Evolutionary conservation across 1,140 invertebrate genomes (phyloP).

Genomic region (Macrosteles quadrilineatus): DNA sequence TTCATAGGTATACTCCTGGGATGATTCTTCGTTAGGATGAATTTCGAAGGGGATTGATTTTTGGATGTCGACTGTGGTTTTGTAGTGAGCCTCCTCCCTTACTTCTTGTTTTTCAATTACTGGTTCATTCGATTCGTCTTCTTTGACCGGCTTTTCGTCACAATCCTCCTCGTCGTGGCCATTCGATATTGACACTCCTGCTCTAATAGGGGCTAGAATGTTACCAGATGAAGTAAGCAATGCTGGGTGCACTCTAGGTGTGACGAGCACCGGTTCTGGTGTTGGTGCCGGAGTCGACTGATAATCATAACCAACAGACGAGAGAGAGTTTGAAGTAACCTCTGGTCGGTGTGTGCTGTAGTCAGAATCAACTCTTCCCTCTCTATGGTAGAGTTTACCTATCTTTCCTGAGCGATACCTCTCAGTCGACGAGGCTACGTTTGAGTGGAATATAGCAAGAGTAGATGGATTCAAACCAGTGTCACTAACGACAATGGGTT

Average conservation of each 20-base stretch:
- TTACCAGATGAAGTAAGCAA: conserved; percentile 43
- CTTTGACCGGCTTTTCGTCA: conserved; percentile 30
- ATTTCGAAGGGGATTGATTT: conserved; percentile 41
- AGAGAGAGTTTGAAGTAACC: background rate
- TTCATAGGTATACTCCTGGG: no score
- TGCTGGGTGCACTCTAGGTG: background rate
- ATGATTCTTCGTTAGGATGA: conserved; percentile 8
- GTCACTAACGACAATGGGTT: conserved; percentile 29
- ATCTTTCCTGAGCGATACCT: background rate
- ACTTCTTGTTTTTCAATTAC: conserved; percentile 37
- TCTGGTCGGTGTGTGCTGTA: background rate
- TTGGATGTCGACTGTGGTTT: conserved; percentile 39
- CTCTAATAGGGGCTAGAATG: conserved; percentile 53
- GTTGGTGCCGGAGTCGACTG: background rate
- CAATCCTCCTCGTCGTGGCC: conserved; percentile 42
- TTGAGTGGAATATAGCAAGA: background rate
- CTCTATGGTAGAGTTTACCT: conserved; percentile 8
- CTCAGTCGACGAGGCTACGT: background rate
- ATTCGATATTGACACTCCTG: conserved; percentile 51
- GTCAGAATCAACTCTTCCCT: background rate
- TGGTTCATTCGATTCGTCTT: conserved; percentile 3
- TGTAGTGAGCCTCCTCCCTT: conserved; percentile 33
- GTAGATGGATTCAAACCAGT: background rate
- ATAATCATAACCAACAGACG: background rate
- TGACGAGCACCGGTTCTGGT: conserved; percentile 25